Evolutionary conservation across 1,140 invertebrate genomes (phyloP).

Genomic region (Pristionchus pacificus): DNA sequence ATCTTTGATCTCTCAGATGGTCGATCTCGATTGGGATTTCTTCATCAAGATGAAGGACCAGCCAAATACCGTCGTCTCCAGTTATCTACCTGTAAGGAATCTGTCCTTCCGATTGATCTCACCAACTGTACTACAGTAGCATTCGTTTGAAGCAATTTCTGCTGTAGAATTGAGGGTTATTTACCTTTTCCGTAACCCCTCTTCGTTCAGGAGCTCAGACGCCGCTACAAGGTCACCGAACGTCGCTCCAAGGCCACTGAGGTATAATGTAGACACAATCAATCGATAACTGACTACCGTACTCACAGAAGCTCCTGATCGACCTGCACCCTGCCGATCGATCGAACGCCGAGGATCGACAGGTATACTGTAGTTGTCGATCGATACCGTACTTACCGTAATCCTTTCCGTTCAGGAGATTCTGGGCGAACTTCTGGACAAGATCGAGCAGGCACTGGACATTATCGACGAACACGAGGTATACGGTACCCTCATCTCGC

Average conservation of each 20-base stretch:
- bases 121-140: background rate
- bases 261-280: background rate
- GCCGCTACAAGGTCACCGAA: background rate
- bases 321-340: background rate
- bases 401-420: background rate
- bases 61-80: background rate
- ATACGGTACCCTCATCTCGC: no score
- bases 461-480: background rate
- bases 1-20: background rate
- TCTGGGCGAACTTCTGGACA: conserved; percentile 2
- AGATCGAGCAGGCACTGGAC: conserved; percentile 15
- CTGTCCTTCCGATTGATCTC: background rate
- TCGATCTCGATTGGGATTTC: background rate
- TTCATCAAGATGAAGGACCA: background rate
- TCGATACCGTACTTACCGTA: no score
- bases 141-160: no score
- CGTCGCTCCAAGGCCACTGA: background rate
- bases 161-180: no score
- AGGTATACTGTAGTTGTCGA: no score
- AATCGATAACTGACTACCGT: background rate
- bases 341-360: background rate
- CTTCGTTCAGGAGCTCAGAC: background rate
- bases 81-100: background rate
- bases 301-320: background rate
- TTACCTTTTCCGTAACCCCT: no score